Percentiles rank a stretch among this genome's conserved stretches.
phyloP scores from a whole-genome alignment of 2,888 invertebrate species.

The Calliopum simillimum region DNA sequence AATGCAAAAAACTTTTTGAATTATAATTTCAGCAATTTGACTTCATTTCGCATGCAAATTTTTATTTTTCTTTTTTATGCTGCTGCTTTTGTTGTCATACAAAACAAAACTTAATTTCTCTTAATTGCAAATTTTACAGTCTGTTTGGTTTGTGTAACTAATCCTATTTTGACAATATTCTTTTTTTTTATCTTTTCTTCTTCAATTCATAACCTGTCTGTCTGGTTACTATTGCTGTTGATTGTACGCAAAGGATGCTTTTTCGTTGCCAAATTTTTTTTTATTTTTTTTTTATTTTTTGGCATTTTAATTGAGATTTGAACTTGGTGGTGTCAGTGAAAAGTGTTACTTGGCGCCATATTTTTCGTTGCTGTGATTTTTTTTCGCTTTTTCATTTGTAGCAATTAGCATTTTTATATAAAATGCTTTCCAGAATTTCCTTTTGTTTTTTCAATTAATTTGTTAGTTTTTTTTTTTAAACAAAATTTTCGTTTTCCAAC shows the following conservation, averaged over 20 bases:
- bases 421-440: not conserved
- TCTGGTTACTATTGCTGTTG: not conserved
- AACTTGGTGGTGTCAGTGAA: too few species aligned
- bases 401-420: slow-evolving; percentile 20
- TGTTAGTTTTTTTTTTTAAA: not conserved
- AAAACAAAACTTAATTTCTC: slow-evolving; percentile 11
- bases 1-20: too few species aligned
- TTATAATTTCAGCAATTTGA: too few species aligned
- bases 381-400: slow-evolving; percentile 2
- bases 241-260: not conserved
- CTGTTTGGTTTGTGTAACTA: slow-evolving; percentile 29
- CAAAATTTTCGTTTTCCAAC: not conserved
- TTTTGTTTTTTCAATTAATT: not conserved
- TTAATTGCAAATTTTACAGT: slow-evolving; percentile 29
- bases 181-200: not conserved
- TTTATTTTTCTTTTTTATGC: not conserved
- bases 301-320: too few species aligned
- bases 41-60: too few species aligned
- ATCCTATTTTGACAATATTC: slow-evolving; percentile 2
- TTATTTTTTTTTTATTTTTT: not conserved
- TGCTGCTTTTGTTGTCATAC: not conserved
- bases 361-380: not conserved
- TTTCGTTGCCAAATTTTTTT: not conserved
- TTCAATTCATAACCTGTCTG: not conserved
- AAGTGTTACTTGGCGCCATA: not conserved